phyloP scores from a whole-genome alignment of 2,797 vertebrate species.

The Zenarchopterus dispar region DNA sequence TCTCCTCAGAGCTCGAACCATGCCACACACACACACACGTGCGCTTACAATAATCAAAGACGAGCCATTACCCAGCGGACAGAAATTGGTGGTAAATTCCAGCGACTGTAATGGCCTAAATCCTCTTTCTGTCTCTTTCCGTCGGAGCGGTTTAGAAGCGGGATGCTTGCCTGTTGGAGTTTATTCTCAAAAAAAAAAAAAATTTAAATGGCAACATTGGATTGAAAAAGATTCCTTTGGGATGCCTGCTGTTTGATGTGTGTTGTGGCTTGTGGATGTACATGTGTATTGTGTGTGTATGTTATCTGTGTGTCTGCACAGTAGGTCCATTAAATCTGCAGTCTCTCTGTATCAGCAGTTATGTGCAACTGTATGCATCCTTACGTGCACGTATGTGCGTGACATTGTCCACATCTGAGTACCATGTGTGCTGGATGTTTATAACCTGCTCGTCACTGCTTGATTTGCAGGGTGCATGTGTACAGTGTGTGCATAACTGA shows the following conservation, averaged over 20 bases:
- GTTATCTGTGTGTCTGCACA: slow-evolving; percentile 50
- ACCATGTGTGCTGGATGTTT: slow-evolving; percentile 14
- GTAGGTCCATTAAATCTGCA: slow-evolving; percentile 54
- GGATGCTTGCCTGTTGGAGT: slow-evolving; percentile 56
- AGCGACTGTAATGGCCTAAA: slow-evolving; percentile 50
- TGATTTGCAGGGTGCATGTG: slow-evolving; percentile 5
- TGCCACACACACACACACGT: slow-evolving; percentile 34
- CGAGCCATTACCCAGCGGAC: slow-evolving; percentile 52
- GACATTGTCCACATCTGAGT: slow-evolving; percentile 15
- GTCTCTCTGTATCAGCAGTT: slow-evolving; percentile 12
- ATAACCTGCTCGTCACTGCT: slow-evolving; percentile 3
- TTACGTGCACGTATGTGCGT: slow-evolving; percentile 6
- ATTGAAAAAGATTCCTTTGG: slow-evolving; percentile 67
- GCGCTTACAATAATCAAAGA: slow-evolving; percentile 57
- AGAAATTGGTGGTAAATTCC: slow-evolving; percentile 50
- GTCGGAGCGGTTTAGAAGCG: slow-evolving; percentile 42
- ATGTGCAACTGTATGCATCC: slow-evolving; percentile 9
- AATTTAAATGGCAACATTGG: slow-evolving; percentile 45
- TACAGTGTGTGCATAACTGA: neutral
- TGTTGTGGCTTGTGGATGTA: slow-evolving; percentile 50
- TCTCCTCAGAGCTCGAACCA: slow-evolving; percentile 49
- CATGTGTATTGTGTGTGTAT: slow-evolving; percentile 36
- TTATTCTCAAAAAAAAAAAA: slow-evolving; percentile 47
- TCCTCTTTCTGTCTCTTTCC: slow-evolving; percentile 29
- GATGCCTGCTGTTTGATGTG: slow-evolving; percentile 59